Base-by-base conservation (phyloP, 2,888 invertebrate genomes). In the Rotaria socialis region DNA sequence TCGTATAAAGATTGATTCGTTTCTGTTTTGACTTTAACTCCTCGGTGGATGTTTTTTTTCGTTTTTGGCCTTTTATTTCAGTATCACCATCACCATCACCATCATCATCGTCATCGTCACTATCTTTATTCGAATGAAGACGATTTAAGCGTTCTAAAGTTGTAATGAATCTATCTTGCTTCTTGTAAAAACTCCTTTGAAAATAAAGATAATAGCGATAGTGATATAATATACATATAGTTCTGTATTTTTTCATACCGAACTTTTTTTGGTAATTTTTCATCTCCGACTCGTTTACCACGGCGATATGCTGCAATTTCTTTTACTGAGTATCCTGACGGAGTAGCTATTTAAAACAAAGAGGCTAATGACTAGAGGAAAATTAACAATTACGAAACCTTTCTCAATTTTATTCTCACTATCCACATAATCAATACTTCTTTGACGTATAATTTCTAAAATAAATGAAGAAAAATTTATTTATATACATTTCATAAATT, bases 171-270 rank as follows among this genome's bases (percentile, higher is more conserved):
- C 89, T 89, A 88, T 90, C 89, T 87, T 90, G 90, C 4, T 88
- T 89, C 86, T 90, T 90, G 88, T 90, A 90, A 87, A 90, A 90
- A 0, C 89, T 89, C 85, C 90, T 90, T 88, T 14, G 87, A 86
- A 84, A 43, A 80, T 3, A 52, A 52, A 52, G 22, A 67, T 27
- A 80, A 47, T 2, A 80, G 8, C 24, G 5, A 1, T 24, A 5
- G 6, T 41, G 8, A 2, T 24, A 14, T 41, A 24, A 67, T 67
- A 50, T 67, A 8, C 10, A n/a, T 35, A 24, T 67, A 35, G 6
- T 47, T 43, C 2, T 22, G 1, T 22, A 43, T 75, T 11, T 43
- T 2, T n/a, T 47, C 80, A 43, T 47, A 80, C 80, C 80, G 43
- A 47, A 80, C 80, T 80, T 47, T 47, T 10, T 80, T 80, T 24